Base-by-base conservation (phyloP, 2,797 vertebrate genomes). In the Mus spretus region DNA sequence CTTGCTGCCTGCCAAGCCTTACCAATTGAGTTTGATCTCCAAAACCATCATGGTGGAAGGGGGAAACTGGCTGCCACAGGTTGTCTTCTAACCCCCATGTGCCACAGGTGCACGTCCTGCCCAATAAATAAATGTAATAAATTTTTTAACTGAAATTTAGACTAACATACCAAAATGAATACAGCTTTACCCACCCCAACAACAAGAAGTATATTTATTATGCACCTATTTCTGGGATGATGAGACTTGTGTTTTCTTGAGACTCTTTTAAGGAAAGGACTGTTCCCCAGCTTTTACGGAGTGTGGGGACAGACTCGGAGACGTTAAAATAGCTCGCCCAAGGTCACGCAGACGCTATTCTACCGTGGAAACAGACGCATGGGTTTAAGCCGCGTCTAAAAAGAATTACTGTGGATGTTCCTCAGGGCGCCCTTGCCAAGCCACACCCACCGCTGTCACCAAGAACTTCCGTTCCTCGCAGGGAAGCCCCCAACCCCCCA, bases 391-490 rank as follows among this genome's bases (percentile, higher is more conserved):
- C 7, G 61, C 0, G 57, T 90, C 86, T 70, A 57, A 82, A 89
- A 94, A 95, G 89, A 93, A 89, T 57, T 63, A 2, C 87, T 6
- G 80, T 57, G 81, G 85, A 93, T 90, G 88, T 87, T 14, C 6
- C 93, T 93, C 97, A 13, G 2, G 24, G 61, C 89, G 82, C 91
- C 70, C 80, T 26, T 1, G 97, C 97, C 97, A 97, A 97, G 96
- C 93, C 98, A 98, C 97, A 93, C 96, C 96, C 96, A 82, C 95
- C 0, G 86, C 96, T 97, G 97, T 97, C 96, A 97, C 96, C 50
- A 70, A 91, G 96, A 93, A 97, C 96, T 98, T 97, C 97, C 91
- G 96, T 93, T 96, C 89, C 94, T 74, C 0, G 90, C 92, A 7
- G 89, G 86, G 81, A 74, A 94, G 83, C 80, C 95, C 96, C 78